These are phyloP conservation scores for Hypotaenidia okinawae DNA, from an alignment of 2,797 vertebrate genomes.

Conservation along the genomic window DNA sequence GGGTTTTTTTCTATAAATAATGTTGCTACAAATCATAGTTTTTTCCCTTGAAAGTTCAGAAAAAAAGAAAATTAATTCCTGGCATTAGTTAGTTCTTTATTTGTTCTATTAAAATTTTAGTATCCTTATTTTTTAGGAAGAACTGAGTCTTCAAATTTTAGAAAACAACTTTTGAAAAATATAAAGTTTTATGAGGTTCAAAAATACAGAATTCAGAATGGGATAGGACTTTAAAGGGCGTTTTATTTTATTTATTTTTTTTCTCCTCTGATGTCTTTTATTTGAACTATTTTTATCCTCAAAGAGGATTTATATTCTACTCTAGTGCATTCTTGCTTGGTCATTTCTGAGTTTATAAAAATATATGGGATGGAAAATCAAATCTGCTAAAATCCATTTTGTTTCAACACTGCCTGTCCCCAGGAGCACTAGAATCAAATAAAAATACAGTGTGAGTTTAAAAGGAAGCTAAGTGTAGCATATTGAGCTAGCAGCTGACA, in stretches of 20 bases:
- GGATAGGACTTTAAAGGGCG: background rate
- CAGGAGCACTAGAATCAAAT: slow-evolving; percentile 62
- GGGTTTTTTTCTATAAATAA: background rate
- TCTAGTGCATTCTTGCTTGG: slow-evolving; percentile 41
- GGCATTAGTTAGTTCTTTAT: background rate
- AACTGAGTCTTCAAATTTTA: background rate
- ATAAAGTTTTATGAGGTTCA: slow-evolving; percentile 30
- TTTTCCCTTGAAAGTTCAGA: background rate
- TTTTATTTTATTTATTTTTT: slow-evolving; percentile 14
- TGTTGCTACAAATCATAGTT: background rate
- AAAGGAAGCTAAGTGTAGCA: slow-evolving; percentile 52
- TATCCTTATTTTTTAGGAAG: background rate
- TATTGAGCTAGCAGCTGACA: slow-evolving; percentile 26
- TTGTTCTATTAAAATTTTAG: background rate
- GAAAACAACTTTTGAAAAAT: slow-evolving; percentile 40
- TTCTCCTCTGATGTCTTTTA: slow-evolving; percentile 8
- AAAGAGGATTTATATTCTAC: slow-evolving; percentile 59
- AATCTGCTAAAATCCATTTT: slow-evolving; percentile 72
- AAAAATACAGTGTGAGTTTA: slow-evolving; percentile 50
- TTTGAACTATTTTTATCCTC: slow-evolving; percentile 63
- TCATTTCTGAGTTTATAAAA: slow-evolving; percentile 67
- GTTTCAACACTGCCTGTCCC: slow-evolving; percentile 45
- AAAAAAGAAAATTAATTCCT: background rate
- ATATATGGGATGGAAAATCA: slow-evolving; percentile 69
- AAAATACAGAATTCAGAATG: slow-evolving; percentile 42